phyloP scores from a whole-genome alignment of 2,113 vertebrate species.

The Dasyornis broadbenti region DNA sequence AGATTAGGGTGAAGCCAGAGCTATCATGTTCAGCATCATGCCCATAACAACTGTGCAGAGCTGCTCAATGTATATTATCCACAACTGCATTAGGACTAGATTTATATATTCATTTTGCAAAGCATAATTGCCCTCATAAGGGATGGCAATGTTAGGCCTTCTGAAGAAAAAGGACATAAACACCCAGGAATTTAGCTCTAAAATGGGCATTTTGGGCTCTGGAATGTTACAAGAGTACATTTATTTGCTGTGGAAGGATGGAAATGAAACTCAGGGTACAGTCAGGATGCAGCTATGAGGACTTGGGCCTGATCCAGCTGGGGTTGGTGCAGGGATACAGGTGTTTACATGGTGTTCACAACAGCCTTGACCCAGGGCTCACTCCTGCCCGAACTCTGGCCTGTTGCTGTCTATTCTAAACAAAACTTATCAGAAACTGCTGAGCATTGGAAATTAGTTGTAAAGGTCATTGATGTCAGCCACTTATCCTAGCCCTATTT shows the following conservation, averaged over 20 bases:
- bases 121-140: neutral
- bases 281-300: neutral
- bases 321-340: neutral
- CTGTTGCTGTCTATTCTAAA: neutral
- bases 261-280: neutral
- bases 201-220: neutral
- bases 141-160: neutral
- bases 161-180: neutral
- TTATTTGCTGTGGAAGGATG: neutral
- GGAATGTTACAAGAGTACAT: neutral
- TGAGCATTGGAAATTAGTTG: neutral
- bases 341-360: neutral
- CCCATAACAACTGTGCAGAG: neutral
- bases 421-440: neutral
- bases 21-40: neutral
- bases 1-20: neutral
- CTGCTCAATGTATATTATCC: neutral
- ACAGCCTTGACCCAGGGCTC: neutral
- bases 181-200: neutral
- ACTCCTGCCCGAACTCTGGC: neutral
- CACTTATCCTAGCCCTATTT: neutral
- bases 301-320: neutral
- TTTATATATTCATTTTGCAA: neutral
- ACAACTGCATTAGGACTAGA: neutral
- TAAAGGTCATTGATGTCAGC: neutral